A percentile compares a stretch with the other conserved stretches of the same genome.
Conservation (phyloP, 2,113 vertebrate species). For the Eclectus roratus region DNA sequence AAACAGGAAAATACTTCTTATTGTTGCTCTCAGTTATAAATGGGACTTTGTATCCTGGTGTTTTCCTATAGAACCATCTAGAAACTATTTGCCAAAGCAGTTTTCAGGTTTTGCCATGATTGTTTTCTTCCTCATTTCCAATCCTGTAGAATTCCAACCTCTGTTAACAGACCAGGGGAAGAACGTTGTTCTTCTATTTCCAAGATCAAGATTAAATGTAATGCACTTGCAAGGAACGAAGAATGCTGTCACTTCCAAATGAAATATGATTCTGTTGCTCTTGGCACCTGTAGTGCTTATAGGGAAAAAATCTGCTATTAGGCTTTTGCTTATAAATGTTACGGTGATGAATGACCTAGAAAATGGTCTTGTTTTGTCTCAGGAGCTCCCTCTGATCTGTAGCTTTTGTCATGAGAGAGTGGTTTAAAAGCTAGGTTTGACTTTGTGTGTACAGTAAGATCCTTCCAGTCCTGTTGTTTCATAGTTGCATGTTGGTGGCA, state of each 20-base stretch:
- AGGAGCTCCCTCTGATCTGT: not conserved
- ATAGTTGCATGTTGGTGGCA: not conserved
- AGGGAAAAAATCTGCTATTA: not conserved
- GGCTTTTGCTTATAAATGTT: not conserved
- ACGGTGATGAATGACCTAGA: not conserved
- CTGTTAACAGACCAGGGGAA: not conserved
- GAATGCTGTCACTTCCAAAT: not conserved
- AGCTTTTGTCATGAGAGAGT: not conserved
- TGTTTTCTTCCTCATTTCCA: not conserved
- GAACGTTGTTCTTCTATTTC: not conserved
- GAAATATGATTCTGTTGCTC: not conserved
- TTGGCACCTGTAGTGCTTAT: not conserved
- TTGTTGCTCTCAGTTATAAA: not conserved
- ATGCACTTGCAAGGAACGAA: not conserved
- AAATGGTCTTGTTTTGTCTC: slow-evolving; percentile 18
- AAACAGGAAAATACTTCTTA: not conserved
- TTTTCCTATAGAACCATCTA: not conserved
- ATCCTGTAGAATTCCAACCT: not conserved
- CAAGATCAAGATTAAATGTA: not conserved
- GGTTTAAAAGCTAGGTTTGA: not conserved
- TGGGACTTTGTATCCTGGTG: not conserved
- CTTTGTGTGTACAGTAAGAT: not conserved
- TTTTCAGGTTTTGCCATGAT: not conserved
- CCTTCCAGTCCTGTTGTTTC: not conserved
- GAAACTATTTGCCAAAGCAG: not conserved